Base-by-base conservation (phyloP, 2,888 invertebrate genomes). In the Bimastos eiseni region DNA sequence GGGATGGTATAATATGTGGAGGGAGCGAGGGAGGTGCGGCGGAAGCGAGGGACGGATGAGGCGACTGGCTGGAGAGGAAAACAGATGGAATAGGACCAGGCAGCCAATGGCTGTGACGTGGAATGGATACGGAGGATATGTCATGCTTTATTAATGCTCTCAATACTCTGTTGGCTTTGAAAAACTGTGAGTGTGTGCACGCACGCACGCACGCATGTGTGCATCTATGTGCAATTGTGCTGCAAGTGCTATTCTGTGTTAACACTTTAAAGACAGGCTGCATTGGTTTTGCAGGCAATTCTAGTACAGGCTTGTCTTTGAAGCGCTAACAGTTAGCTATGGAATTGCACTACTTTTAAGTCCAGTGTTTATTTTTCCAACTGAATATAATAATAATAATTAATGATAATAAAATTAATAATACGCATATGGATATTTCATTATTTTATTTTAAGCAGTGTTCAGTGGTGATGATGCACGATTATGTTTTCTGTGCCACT, bases 141-240 rank as follows among this genome's bases (percentile, higher is more conserved):
- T 70, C n/a, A 70, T 70, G 30, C 70, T 17, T 70, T 70, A n/a
- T 70, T 70, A 70, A 70, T n/a, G 70, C 70, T 70, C n/a, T 70
- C 70, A 70, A n/a, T n/a, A 70, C 70, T 70, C 70, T 70, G 70
- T n/a, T 70, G 70, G 70, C n/a, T n/a, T 70, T 70, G 70, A n/a
- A n/a, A n/a, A 11, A 11, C 11, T n/a, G n/a, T 70, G 41, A 6
- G 3, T 70, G 30, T 70, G 70, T 70, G 70, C 21, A 21, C 24
- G 21, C 49, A 49, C 24, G 49, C 49, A 49, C 2, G 44, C 24
- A 49, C 5, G 41, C 41, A 49, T 21, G 19, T 49, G 15, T 41
- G 41, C 17, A 17, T 49, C 49, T 70, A n/a, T 70, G 30, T 70
- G 70, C n/a, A n/a, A 1, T 49, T 70, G 30, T 70, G 70, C 70